phyloP scores from a whole-genome alignment of 2,888 invertebrate species.

The Caenorhabditis becei region DNA sequence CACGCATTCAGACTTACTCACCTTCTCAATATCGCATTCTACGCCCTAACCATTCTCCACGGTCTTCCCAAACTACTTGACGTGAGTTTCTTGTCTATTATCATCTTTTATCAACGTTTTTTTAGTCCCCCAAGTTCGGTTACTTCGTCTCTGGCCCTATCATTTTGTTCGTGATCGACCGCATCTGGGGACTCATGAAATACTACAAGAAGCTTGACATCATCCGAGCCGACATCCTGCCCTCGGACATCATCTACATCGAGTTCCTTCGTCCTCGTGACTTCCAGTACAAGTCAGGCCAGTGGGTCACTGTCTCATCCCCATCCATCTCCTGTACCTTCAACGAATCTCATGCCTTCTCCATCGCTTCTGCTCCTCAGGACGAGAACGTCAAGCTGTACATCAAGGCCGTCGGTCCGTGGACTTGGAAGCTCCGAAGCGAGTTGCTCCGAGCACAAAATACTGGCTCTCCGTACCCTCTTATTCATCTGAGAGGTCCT shows the following conservation, averaged over 20 bases:
- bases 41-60: slow-evolving; percentile 91
- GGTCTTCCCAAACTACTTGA: slow-evolving; percentile 93
- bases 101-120: neutral
- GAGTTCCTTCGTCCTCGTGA: slow-evolving; percentile 96
- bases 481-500: slow-evolving; percentile 90
- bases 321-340: slow-evolving; percentile 92
- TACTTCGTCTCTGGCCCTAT: slow-evolving; percentile 94
- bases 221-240: slow-evolving; percentile 92
- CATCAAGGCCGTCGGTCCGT: slow-evolving; percentile 87
- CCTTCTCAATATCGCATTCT: slow-evolving; percentile 90
- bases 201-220: slow-evolving; percentile 87
- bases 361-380: slow-evolving; percentile 95
- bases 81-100: slow-evolving; percentile 83
- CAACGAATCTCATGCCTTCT: slow-evolving; percentile 94
- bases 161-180: slow-evolving; percentile 91
- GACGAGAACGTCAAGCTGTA: slow-evolving; percentile 95
- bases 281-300: slow-evolving; percentile 87
- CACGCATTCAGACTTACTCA: slow-evolving; percentile 89
- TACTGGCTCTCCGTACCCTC: slow-evolving; percentile 72
- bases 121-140: slow-evolving; percentile 89
- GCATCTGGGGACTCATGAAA: slow-evolving; percentile 85
- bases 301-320: slow-evolving; percentile 89
- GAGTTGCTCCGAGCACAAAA: slow-evolving; percentile 74
- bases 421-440: slow-evolving; percentile 92
- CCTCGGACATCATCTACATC: slow-evolving; percentile 87